These are phyloP conservation scores for Myotis daubentonii DNA, from an alignment of 2,797 vertebrate species.

Conservation along the genomic window DNA sequence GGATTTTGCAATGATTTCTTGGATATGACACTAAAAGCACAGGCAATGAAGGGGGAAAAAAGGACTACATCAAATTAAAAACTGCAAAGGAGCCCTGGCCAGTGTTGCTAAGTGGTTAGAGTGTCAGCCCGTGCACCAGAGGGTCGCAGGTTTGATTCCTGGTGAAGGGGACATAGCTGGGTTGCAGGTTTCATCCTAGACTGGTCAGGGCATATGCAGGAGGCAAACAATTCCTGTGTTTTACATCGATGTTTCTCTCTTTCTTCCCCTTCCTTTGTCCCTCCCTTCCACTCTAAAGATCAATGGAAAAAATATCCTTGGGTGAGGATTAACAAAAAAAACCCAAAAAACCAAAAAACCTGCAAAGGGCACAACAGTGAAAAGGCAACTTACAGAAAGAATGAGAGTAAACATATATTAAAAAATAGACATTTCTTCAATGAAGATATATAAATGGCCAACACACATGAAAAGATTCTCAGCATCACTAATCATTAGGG, in stretches of 20 bases:
- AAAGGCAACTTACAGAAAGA: neutral
- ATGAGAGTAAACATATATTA: neutral
- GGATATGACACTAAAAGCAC: neutral
- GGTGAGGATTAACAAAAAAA: neutral
- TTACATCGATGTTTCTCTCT: neutral
- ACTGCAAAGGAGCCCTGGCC: neutral
- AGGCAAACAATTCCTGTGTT: neutral
- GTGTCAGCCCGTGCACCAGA: neutral
- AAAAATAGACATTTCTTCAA: neutral
- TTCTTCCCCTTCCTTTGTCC: neutral
- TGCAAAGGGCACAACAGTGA: neutral
- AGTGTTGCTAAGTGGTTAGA: neutral
- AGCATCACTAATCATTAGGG: neutral
- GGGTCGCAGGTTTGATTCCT: neutral
- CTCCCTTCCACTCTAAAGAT: neutral
- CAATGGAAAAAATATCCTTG: neutral
- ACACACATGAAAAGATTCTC: neutral
- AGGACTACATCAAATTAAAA: slow-evolving; percentile 22
- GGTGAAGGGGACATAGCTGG: neutral
- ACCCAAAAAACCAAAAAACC: neutral
- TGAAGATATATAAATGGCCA: neutral
- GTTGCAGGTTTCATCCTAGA: neutral
- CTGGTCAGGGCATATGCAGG: neutral
- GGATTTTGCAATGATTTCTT: neutral
- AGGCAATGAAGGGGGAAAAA: neutral